Conservation (phyloP, 2,113 vertebrate genomes). For the Hippocampus zosterae region DNA sequence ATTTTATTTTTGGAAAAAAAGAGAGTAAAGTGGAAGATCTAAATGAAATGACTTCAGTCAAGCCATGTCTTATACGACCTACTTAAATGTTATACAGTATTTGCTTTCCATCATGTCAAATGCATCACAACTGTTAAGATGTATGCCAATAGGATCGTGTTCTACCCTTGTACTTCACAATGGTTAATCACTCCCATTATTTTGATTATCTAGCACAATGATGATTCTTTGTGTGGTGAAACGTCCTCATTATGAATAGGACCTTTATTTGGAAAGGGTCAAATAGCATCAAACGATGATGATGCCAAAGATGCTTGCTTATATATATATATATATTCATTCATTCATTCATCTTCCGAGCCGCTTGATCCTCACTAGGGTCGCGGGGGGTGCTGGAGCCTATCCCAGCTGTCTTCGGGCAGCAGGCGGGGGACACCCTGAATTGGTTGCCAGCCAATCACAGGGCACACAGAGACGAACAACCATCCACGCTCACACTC, state of each 20-base stretch:
- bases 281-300: constrained; percentile 10
- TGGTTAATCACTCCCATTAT: not conserved
- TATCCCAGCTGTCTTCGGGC: no score
- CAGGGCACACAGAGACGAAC: no score
- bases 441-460: no score
- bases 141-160: not conserved
- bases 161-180: not conserved
- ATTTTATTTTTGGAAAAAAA: no score
- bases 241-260: not conserved
- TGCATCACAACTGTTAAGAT: not conserved
- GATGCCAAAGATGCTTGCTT: constrained; percentile 31
- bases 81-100: not conserved
- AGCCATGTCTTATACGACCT: not conserved
- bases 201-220: constrained; percentile 7
- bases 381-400: no score
- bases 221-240: not conserved
- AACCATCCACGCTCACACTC: no score
- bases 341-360: no score
- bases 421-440: no score
- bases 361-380: no score
- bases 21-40: no score
- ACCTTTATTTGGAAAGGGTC: constrained; percentile 14
- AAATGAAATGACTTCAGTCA: not conserved
- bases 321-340: no score
- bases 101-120: not conserved